Base-by-base conservation (phyloP, 37 sponge, comb jelly and placozoan species). In the Spongilla lacustris region DNA sequence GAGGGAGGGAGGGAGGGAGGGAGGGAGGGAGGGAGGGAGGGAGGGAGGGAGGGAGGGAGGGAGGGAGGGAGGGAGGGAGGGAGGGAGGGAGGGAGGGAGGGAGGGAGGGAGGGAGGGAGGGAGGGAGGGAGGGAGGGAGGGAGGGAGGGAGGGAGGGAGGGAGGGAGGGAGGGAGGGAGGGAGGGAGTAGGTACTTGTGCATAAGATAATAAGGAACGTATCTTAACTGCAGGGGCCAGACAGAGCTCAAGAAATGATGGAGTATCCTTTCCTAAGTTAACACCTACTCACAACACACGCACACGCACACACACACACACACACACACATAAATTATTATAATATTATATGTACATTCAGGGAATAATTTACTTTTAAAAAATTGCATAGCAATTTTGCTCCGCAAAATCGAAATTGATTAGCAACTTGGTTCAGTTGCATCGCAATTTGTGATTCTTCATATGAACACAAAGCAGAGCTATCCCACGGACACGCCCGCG, bases 231-330 rank as follows among this genome's bases (percentile, higher is more conserved):
- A 37, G 22, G 31, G 6, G 23, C 33, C 70, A 23, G 26, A 23
- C 23, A 41, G 33, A 29, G 27, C 21, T 49, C 81, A 6, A 49
- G 28, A 66, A 27, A 27, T 6, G 31, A 14, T 11, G 66, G 50
- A 32, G 50, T 36, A 50, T 49, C 32, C 69, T 19, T 36, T 33
- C 36, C 35, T 11, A 50, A 29, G 33, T 28, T 28, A 0, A 58
- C 67, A 79, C 67, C 25, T 27, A 82, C 46, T 38, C 73, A 35
- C 73, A 70, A 82, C 73, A 35, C 82, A 82, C 82, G 58, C 71
- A 30, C 82, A 82, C 75, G 74, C 66, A 74, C 84, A 74, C 66
- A 49, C 75, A 76, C 77, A 84, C 58, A 41, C 68, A 84, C 58
- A 76, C 67, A 76, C 85, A 74, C 75, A 84, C 66, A 84, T n/a